phyloP scores from a whole-genome alignment of 2,797 vertebrate species.

The Cichlasoma orientale region DNA sequence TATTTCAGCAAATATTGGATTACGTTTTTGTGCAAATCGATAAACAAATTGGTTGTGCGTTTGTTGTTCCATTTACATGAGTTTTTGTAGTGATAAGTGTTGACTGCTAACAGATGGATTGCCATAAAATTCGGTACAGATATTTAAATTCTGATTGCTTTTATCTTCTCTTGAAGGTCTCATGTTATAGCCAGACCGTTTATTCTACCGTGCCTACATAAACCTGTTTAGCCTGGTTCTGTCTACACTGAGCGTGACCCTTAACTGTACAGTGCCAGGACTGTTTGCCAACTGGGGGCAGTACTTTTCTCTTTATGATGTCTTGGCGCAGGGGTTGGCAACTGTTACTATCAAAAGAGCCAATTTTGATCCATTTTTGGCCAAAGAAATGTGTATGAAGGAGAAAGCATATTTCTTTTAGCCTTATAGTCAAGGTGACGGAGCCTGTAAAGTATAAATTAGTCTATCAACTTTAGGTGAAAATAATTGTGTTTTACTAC shows the following conservation, averaged over 20 bases:
- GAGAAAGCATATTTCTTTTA: neutral
- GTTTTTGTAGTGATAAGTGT: neutral
- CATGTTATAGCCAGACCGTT: neutral
- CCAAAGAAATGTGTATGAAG: neutral
- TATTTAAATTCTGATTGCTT: neutral
- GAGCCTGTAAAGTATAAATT: neutral
- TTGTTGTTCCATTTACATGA: neutral
- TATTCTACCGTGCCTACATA: neutral
- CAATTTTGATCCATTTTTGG: neutral
- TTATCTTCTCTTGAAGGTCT: neutral
- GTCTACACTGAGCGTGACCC: neutral
- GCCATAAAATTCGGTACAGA: neutral
- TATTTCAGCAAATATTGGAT: neutral
- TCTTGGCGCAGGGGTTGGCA: neutral
- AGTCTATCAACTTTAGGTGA: neutral
- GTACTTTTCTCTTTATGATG: neutral
- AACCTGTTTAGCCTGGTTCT: neutral
- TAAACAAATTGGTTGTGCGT: neutral
- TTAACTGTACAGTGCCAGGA: neutral
- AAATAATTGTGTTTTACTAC: neutral
- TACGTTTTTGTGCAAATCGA: neutral
- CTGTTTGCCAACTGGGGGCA: neutral
- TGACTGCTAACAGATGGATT: neutral
- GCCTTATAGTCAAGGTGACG: neutral
- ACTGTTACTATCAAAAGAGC: neutral